Percentiles rank a stretch among this genome's conserved stretches.
Conservation (phyloP, 2,113 vertebrate species). For the Ursus arctos region DNA sequence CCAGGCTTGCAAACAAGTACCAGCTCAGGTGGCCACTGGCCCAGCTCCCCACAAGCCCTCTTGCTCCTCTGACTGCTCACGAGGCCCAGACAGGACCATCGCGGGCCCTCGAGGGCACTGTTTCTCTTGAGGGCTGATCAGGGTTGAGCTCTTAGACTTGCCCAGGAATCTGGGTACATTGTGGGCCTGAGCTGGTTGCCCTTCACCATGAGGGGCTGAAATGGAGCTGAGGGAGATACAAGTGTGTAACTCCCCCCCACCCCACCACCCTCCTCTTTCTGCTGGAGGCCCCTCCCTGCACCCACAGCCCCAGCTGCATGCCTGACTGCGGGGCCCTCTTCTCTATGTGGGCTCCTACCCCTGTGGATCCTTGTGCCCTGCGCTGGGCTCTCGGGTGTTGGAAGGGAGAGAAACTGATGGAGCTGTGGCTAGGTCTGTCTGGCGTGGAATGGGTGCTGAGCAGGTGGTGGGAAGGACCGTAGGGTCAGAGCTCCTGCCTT, state of each 20-base stretch:
- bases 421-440: no score
- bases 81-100: no score
- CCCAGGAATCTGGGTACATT: background rate
- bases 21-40: background rate
- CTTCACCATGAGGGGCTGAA: background rate
- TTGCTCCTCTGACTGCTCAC: background rate
- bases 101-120: accelerated
- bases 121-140: background rate
- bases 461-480: accelerated
- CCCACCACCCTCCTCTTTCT: no score
- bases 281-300: background rate
- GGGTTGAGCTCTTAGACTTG: background rate
- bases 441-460: background rate
- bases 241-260: no score
- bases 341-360: background rate
- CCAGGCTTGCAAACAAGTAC: background rate
- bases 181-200: background rate
- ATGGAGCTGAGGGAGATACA: background rate
- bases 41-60: background rate
- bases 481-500: accelerated
- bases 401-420: background rate
- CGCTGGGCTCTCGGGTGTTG: background rate
- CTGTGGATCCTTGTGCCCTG: accelerated
- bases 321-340: accelerated
- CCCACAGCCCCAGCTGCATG: background rate